Base-by-base conservation (phyloP, 2,888 invertebrate genomes). In the Yponomeuta malinellus region DNA sequence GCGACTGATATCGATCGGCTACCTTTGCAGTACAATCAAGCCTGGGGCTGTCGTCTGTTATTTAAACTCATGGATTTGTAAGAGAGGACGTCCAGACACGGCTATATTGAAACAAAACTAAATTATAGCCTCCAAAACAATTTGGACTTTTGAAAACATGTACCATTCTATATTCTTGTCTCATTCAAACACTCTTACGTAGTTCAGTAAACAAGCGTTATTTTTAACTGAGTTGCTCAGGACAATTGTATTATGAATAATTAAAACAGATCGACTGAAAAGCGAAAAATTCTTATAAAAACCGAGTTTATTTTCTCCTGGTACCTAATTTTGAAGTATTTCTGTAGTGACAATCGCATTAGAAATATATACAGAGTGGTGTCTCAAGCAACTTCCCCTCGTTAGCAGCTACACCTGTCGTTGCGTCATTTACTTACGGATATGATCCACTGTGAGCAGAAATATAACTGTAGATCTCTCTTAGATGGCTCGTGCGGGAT, bases 321-420 rank as follows among this genome's bases (percentile, higher is more conserved):
- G 2, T 33, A 8, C 8, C 43, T 8, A 8, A 64, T n/a, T 64
- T 10, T 23, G 8, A 66, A 66, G 15, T 59, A 12, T 59, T 15
- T 59, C 52, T 15, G 4, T 23, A 43, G 72, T 65, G 71, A 72
- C 33, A 71, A 71, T 66, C 29, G 66, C 66, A 71, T 63, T 72
- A 71, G 66, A 71, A 74, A 72, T 70, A 72, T 71, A 71, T 63
- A 29, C 48, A 37, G 68, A 43, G 10, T 10, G 68, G 68, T 68
- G 68, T 68, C 43, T n/a, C 68, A 68, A 68, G 68, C 68, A 71
- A 72, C 73, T 74, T 75, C 74, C 74, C 72, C 74, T 75, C 73
- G 74, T 75, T 74, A 75, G 71, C 67, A 31, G 31, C 69, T 68
- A 68, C 75, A 76, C 74, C 74, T 75, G 76, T 71, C 71, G n/a